Evolutionary conservation across 2,888 invertebrate genomes (phyloP).

Genomic region (Halictus quadricinctus): DNA sequence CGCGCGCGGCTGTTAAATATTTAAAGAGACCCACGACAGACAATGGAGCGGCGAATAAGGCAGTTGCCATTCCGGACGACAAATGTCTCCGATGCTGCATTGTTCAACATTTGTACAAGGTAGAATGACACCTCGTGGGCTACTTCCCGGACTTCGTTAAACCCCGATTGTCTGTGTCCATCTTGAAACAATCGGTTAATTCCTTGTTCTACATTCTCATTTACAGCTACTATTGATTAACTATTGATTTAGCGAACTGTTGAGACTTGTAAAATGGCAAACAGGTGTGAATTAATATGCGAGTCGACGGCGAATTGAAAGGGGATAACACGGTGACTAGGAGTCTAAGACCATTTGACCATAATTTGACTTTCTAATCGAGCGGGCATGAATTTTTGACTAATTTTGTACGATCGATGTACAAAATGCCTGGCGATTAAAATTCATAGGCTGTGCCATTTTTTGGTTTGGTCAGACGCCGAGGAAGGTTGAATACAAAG

Average conservation of each 20-base stretch:
- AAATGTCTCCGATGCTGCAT: slow-evolving; percentile 42
- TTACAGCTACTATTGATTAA: background rate
- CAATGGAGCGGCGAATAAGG: slow-evolving; percentile 75
- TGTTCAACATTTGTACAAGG: slow-evolving; percentile 32
- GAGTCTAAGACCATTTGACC: background rate
- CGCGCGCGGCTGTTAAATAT: slow-evolving; percentile 78
- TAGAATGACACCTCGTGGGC: slow-evolving; percentile 24
- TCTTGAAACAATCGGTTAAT: background rate
- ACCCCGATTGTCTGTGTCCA: background rate
- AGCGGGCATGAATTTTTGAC: background rate
- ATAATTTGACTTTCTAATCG: slow-evolving; percentile 8
- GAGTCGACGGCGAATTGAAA: background rate
- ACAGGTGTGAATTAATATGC: background rate
- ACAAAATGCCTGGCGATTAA: background rate
- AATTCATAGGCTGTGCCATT: slow-evolving; percentile 10
- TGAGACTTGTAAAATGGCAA: background rate
- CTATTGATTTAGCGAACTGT: background rate
- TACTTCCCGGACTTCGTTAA: slow-evolving; percentile 27
- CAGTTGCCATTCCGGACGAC: slow-evolving; percentile 56
- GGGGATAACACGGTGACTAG: background rate
- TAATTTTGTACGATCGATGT: background rate
- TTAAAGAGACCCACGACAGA: slow-evolving; percentile 76
- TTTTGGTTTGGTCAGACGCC: background rate
- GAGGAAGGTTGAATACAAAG: slow-evolving; percentile 5
- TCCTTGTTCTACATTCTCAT: background rate